phyloP scores from a whole-genome alignment of 2,888 invertebrate genomes.

The Rotaria socialis region DNA sequence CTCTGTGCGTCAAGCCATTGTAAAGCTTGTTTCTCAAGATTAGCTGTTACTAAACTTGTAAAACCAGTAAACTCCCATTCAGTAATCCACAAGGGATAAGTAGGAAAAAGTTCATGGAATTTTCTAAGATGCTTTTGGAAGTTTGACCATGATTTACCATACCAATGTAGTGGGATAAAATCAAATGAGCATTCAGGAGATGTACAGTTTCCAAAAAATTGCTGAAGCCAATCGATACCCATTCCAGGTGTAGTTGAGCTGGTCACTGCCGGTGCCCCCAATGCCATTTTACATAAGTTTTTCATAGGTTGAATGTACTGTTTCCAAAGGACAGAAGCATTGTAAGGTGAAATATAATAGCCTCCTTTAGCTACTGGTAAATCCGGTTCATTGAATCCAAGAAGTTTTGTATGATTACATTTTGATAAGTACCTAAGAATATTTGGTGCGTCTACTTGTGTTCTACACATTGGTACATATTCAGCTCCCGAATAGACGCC shows the following conservation, averaged over 20 bases:
- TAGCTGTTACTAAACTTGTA: neutral
- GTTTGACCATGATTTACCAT: neutral
- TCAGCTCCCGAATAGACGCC: neutral
- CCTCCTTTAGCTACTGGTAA: neutral
- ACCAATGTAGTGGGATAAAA: slow-evolving; percentile 18
- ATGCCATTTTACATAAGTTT: neutral
- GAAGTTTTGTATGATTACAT: neutral
- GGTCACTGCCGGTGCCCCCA: neutral
- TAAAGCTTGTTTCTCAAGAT: neutral
- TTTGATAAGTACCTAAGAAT: neutral
- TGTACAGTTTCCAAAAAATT: neutral
- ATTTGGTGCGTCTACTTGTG: neutral
- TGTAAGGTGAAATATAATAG: neutral
- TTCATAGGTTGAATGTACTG: slow-evolving; percentile 7
- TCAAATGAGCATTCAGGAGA: neutral
- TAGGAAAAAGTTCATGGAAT: neutral
- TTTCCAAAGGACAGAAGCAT: slow-evolving; percentile 5
- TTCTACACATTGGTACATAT: neutral
- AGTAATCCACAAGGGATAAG: slow-evolving; percentile 11
- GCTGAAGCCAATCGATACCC: neutral
- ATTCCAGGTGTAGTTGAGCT: neutral
- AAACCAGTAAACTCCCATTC: neutral
- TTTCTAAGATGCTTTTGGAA: neutral
- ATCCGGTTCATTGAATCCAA: slow-evolving; percentile 33
- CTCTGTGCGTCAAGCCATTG: neutral